Base-by-base conservation (phyloP, 1,140 invertebrate genomes). In the Apocrypta bakeri region DNA sequence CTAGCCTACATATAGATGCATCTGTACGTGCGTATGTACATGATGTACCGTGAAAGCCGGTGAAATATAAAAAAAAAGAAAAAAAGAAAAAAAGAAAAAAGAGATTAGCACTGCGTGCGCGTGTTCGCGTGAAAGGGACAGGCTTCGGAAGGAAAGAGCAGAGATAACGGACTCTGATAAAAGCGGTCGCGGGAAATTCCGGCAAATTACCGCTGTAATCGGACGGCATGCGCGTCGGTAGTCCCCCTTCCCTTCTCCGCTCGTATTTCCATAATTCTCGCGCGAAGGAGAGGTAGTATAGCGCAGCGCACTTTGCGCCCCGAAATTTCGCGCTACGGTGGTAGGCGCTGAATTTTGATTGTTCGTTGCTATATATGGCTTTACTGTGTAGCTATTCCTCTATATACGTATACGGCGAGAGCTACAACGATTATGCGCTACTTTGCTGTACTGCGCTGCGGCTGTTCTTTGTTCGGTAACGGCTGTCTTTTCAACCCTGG, bases 191-290 rank as follows among this genome's bases (percentile, higher is more conserved):
- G 66, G 80, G 80, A 76, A 82, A 82, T 82, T 78, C 74, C 68
- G 81, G 74, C 74, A 82, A 82, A 82, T 82, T 82, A 77, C 81
- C 75, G 74, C 66, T 31, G 74, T 82, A 82, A 82, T 82, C 81
- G 81, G 66, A 64, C 40, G 42, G 29, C 73, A 21, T 21, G 3
- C 3, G 3, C 33, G 33, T 9, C 33, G 9, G 56, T 72, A 63
- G 73, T 64, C 66, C 40, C 64, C 21, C 40, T 33, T 29, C 64
- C n/a, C 25, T 66, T 42, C 73, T 21, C 40, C 56, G 42, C 64
- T 27, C 25, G 40, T 77, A 82, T 82, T 82, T 82, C 74, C 81
- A 82, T 82, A 82, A 82, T 82, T 82, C 68, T 76, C 80, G 40
- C 73, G 21, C 33, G 17, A 9, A 9, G 12, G 63, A n/a, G 63